Percentiles rank a stretch among this genome's conserved stretches.
These are phyloP conservation scores for Albula goreensis DNA, from an alignment of 2,113 vertebrate species.

Conservation along the genomic window DNA sequence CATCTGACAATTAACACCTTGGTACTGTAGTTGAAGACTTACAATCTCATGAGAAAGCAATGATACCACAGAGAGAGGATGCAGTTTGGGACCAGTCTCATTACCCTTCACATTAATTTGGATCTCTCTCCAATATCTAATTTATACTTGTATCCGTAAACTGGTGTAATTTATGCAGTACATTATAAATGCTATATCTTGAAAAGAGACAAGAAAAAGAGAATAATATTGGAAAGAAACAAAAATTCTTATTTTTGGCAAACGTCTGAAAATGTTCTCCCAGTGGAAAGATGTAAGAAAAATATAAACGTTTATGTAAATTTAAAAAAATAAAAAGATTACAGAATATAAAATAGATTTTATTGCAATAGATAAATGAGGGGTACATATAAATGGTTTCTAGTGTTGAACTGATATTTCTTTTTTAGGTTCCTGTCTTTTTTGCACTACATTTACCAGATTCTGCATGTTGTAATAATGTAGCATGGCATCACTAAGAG, in stretches of 20 bases:
- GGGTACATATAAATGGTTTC: neutral
- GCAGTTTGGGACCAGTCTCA: neutral
- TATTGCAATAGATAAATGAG: neutral
- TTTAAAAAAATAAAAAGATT: neutral
- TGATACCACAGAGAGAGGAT: neutral
- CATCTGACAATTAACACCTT: neutral
- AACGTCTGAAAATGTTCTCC: no score
- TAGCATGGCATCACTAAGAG: neutral
- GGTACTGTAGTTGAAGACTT: neutral
- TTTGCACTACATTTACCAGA: neutral
- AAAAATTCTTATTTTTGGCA: no score
- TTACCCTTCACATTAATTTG: neutral
- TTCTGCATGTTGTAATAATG: neutral
- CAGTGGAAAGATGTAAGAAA: no score
- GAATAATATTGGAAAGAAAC: no score
- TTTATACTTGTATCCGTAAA: neutral
- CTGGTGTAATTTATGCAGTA: no score
- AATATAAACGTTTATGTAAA: neutral
- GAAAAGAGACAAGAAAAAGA: neutral
- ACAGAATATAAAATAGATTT: neutral
- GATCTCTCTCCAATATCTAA: neutral
- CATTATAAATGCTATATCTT: neutral
- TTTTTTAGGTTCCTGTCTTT: neutral
- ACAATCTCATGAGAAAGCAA: neutral
- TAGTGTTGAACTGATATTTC: no score